Percentiles rank a stretch among this genome's conserved stretches.
phyloP scores from a whole-genome alignment of 1,140 invertebrate genomes.

The Orchesella cincta region DNA sequence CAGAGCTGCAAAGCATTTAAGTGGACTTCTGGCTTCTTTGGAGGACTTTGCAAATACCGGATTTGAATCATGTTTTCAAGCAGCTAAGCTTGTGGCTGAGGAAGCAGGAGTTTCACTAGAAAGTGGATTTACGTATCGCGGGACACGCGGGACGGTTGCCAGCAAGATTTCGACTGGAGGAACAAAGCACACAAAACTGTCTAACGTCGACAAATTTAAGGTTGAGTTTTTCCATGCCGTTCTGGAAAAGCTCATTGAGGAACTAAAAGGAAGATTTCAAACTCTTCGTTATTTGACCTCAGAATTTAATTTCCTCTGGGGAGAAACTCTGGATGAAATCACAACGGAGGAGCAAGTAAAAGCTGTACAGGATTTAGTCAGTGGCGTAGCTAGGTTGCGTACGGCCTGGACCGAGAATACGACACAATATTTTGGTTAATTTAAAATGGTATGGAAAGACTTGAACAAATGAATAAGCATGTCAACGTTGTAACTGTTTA shows the following conservation, averaged over 20 bases:
- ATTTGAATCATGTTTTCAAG: background rate
- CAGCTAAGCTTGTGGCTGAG: background rate
- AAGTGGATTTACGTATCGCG: background rate
- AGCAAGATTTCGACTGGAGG: background rate
- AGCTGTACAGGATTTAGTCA: too few species aligned
- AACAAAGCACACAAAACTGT: background rate
- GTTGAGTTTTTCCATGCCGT: background rate
- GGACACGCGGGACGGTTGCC: background rate
- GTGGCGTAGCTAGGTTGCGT: too few species aligned
- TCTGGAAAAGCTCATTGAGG: background rate
- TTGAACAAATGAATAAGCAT: too few species aligned
- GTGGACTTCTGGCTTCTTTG: background rate
- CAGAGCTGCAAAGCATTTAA: background rate
- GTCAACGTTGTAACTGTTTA: too few species aligned
- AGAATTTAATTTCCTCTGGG: background rate
- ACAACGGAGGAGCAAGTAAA: too few species aligned
- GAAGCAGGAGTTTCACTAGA: background rate
- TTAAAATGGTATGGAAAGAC: too few species aligned
- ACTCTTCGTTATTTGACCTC: background rate
- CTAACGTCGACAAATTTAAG: background rate
- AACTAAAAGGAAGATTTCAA: background rate
- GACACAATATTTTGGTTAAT: too few species aligned
- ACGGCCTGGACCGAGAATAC: too few species aligned
- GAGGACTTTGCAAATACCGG: background rate
- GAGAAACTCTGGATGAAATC: too few species aligned